A percentile compares a stretch with the other conserved stretches of the same genome.
phyloP scores from a whole-genome alignment of 2,113 vertebrate species.

The Colossoma macropomum region DNA sequence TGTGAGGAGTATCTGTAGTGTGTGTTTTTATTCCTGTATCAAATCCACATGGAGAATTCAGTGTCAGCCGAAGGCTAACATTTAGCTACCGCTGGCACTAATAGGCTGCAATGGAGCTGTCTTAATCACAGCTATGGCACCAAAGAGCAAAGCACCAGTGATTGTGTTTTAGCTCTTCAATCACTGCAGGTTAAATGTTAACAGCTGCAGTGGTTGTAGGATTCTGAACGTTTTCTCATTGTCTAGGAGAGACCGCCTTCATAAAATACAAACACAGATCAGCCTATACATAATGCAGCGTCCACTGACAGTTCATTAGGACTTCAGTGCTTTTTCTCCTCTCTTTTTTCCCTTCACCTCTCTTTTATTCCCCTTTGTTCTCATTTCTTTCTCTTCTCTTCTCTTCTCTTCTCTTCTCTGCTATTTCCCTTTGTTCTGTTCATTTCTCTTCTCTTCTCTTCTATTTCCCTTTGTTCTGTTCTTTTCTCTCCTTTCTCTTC shows the following conservation, averaged over 20 bases:
- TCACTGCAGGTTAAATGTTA: background rate
- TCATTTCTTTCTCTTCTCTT: background rate
- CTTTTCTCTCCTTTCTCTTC: too few species aligned
- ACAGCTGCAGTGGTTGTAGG: background rate
- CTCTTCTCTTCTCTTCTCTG: too few species aligned
- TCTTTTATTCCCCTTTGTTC: background rate
- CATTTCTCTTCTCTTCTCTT: too few species aligned
- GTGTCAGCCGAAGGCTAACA: background rate
- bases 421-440: background rate
- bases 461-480: too few species aligned
- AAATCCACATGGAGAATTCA: background rate
- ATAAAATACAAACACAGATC: too few species aligned
- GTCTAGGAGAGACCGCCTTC: too few species aligned
- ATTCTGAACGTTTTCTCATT: background rate
- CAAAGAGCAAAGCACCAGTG: background rate
- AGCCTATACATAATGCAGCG: too few species aligned
- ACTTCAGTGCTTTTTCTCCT: too few species aligned
- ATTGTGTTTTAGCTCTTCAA: background rate
- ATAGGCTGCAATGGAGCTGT: background rate
- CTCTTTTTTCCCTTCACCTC: background rate
- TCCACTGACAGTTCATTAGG: too few species aligned
- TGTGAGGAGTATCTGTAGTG: background rate
- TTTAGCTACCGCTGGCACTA: background rate
- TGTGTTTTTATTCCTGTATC: slow-evolving; percentile 1
- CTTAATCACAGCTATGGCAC: background rate